Conservation (phyloP, 2,797 vertebrate genomes). For the Xiphophorus birchmanni region DNA sequence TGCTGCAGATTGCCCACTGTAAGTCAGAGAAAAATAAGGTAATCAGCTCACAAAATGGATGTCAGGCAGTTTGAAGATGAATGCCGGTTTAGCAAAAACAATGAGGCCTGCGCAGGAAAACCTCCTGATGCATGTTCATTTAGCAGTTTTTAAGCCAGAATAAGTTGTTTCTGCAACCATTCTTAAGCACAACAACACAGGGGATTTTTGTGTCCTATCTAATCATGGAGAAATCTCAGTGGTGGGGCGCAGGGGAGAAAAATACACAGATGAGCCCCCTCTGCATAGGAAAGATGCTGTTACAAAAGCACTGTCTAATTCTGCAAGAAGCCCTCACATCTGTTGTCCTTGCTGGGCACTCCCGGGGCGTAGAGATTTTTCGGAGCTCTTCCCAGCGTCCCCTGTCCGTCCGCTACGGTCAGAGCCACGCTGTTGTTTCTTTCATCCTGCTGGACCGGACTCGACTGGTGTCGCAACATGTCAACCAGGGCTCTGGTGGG, state of each 20-base stretch:
- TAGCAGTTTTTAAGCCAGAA: slow-evolving; percentile 1
- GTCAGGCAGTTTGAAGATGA: slow-evolving; percentile 42
- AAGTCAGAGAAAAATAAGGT: slow-evolving; percentile 67
- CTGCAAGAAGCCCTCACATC: slow-evolving; percentile 78
- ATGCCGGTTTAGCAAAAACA: slow-evolving; percentile 29
- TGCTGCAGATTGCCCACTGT: slow-evolving; percentile 91
- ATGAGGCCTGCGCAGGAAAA: slow-evolving; percentile 4
- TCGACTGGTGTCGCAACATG: slow-evolving; percentile 91
- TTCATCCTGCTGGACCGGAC: slow-evolving; percentile 86
- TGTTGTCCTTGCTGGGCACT: slow-evolving; percentile 88
- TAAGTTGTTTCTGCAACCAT: neutral
- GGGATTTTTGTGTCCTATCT: slow-evolving; percentile 4
- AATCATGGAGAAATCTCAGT: slow-evolving; percentile 21
- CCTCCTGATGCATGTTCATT: slow-evolving; percentile 17
- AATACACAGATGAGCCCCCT: slow-evolving; percentile 9
- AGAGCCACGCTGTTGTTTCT: slow-evolving; percentile 91
- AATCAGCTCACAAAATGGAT: slow-evolving; percentile 62
- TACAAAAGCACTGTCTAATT: slow-evolving; percentile 35
- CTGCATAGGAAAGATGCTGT: slow-evolving; percentile 13
- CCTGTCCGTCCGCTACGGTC: slow-evolving; percentile 82
- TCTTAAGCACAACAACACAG: slow-evolving; percentile 15
- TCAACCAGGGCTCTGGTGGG: slow-evolving; percentile 88
- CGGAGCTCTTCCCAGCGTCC: slow-evolving; percentile 86
- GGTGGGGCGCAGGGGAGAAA: slow-evolving; percentile 11
- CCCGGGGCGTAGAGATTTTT: slow-evolving; percentile 90